Base-by-base conservation (phyloP, 2,113 vertebrate species). In the Vulpes vulpes region DNA sequence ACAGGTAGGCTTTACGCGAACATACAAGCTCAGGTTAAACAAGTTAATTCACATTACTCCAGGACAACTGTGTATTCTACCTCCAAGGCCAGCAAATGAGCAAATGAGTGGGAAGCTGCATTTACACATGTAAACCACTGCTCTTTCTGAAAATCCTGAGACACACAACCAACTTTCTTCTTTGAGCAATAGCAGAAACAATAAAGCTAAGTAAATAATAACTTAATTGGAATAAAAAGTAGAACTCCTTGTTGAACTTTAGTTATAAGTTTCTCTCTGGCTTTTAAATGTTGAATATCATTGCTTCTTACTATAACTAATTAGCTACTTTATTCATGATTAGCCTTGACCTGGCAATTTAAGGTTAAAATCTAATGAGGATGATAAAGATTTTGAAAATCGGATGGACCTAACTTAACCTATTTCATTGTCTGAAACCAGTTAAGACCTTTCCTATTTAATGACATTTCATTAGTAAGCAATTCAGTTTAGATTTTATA, bases 391-490 rank as follows among this genome's bases (percentile, higher is more conserved):
- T 3, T 81, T 5, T 23, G 38, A 87, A 94, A 85, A 89, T 25
- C 5, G 43, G 35, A 74, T 0, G 2, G 35, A 82, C 43, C 51
- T 30, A 93, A 95, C 60, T 65, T 9, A 80, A 80, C 51, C 38
- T 43, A 65, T 88, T 91, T 91, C 53, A n/a, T 15, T 87, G 27
- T 83, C 19, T 19, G 78, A 87, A 79, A 89, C 71, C 73, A 95
- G 87, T 64, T 27, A 98, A 95, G 67, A 94, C 53, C 55, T 79
- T 96, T 82, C 32, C 59, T 91, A 97, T 95, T 1, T 65, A 49
- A 83, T 97, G 85, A 51, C 65, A 89, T 90, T 97, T 97, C 91
- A 96, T 96, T 96, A 98, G 62, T 88, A 97, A 98, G 87, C 83
- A 97, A 96, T 3, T 25, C 60, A 96, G 76, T 38, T 97, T 97